phyloP scores from a whole-genome alignment of 2,888 invertebrate species.

The Xestia c-nigrum region DNA sequence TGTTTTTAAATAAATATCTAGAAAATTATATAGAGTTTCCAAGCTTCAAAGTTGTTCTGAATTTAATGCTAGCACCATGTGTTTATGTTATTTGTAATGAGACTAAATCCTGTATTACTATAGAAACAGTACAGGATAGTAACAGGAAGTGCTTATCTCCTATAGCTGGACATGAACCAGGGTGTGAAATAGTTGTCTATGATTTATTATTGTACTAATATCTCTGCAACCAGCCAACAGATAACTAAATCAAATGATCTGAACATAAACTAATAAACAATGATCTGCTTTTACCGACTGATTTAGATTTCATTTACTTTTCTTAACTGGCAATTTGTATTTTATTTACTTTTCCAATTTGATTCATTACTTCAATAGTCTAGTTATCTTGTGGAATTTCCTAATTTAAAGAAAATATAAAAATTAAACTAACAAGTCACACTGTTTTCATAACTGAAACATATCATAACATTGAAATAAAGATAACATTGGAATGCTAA shows the following conservation, averaged over 20 bases:
- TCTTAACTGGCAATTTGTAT: too few species aligned
- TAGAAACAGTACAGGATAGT: not conserved
- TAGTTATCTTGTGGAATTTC: not conserved
- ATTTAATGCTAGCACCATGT: not conserved
- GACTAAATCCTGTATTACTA: not conserved
- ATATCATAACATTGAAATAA: not conserved
- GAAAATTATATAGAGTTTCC: not conserved
- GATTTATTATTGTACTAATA: not conserved
- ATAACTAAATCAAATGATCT: not conserved
- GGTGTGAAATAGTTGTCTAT: not conserved
- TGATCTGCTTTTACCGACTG: not conserved
- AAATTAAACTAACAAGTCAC: not conserved
- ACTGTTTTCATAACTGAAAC: not conserved
- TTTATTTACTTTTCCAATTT: not conserved
- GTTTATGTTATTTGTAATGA: not conserved
- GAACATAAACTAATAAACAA: constrained; percentile 1
- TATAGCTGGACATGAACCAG: not conserved
- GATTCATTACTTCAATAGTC: not conserved
- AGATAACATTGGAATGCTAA: not conserved
- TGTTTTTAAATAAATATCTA: not conserved
- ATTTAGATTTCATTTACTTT: not conserved
- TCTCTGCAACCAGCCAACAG: not conserved
- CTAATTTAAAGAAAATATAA: not conserved
- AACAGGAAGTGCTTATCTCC: constrained; percentile 7
- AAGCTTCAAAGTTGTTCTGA: not conserved